Evolutionary conservation across 2,797 vertebrate genomes (phyloP).

Genomic region (Craterocephalus amniculus): DNA sequence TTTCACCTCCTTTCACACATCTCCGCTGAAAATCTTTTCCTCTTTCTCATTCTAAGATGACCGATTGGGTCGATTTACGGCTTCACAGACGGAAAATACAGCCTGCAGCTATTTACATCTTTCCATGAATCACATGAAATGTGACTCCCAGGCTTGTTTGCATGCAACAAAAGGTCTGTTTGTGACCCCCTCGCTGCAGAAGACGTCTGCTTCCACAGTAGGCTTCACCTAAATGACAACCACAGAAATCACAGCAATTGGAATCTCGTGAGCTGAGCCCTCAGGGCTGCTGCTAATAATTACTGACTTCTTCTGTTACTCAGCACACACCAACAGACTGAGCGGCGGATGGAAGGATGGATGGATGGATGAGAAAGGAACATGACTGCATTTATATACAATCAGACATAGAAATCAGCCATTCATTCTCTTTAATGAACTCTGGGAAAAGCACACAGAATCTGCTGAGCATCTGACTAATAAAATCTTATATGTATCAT

Average conservation of each 20-base stretch:
- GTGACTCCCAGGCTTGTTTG: slow-evolving; percentile 1
- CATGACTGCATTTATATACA: slow-evolving; percentile 18
- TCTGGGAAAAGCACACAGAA: background rate
- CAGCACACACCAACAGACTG: slow-evolving; percentile 7
- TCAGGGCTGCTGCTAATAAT: slow-evolving; percentile 44
- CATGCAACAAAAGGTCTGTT: slow-evolving; percentile 24
- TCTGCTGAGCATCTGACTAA: slow-evolving; percentile 1
- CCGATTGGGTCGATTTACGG: slow-evolving; percentile 17
- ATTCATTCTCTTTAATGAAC: background rate
- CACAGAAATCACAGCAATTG: slow-evolving; percentile 46
- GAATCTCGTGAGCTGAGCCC: slow-evolving; percentile 58
- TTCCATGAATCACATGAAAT: slow-evolving; percentile 13
- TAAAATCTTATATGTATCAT: background rate
- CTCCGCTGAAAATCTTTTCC: background rate
- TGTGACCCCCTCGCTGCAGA: slow-evolving; percentile 24
- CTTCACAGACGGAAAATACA: slow-evolving; percentile 11
- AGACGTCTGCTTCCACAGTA: slow-evolving; percentile 9
- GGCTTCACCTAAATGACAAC: slow-evolving; percentile 33
- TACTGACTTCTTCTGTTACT: slow-evolving; percentile 50
- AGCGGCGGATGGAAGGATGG: background rate
- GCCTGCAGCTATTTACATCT: slow-evolving; percentile 23
- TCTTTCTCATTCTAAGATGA: background rate
- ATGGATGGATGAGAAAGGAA: slow-evolving; percentile 6
- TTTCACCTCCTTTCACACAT: slow-evolving; percentile 17
- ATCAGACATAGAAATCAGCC: background rate